A percentile compares a stretch with the other conserved stretches of the same genome.
phyloP scores from a whole-genome alignment of 2,888 invertebrate species.

The Dasysyrphus tricinctus region DNA sequence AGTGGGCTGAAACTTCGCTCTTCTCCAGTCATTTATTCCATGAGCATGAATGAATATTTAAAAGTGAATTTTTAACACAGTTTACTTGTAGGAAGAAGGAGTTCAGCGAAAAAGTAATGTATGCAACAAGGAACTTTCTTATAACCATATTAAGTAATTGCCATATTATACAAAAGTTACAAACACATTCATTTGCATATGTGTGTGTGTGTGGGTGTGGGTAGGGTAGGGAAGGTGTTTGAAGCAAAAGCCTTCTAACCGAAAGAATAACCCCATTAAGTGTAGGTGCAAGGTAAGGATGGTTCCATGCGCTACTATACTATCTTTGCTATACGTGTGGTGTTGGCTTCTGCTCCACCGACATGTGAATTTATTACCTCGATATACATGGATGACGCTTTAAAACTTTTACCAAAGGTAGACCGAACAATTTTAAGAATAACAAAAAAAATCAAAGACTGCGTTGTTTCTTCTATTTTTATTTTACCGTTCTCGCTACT shows the following conservation, averaged over 20 bases:
- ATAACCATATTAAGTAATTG: slow-evolving; percentile 74
- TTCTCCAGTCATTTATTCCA: slow-evolving; percentile 2
- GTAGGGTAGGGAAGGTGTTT: not conserved
- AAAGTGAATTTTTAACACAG: slow-evolving; percentile 51
- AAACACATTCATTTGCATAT: slow-evolving; percentile 69
- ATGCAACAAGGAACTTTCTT: slow-evolving; percentile 69
- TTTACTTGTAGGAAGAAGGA: slow-evolving; percentile 37
- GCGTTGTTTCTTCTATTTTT: not conserved
- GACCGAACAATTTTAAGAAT: slow-evolving; percentile 50
- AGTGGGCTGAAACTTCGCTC: slow-evolving; percentile 22
- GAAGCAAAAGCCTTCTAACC: not conserved
- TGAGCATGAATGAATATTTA: slow-evolving; percentile 65
- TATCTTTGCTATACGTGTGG: not conserved
- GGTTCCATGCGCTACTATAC: slow-evolving; percentile 16
- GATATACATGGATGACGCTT: slow-evolving; percentile 68
- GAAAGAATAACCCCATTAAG: slow-evolving; percentile 1
- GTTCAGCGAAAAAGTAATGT: slow-evolving; percentile 33
- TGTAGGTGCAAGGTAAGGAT: not conserved
- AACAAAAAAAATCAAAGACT: slow-evolving; percentile 33
- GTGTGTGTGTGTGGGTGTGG: not conserved
- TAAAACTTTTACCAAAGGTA: slow-evolving; percentile 58
- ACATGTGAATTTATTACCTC: slow-evolving; percentile 60
- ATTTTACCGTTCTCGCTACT: slow-evolving; percentile 44
- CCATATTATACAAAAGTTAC: slow-evolving; percentile 74
- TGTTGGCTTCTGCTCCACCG: slow-evolving; percentile 17